phyloP scores from a whole-genome alignment of 1,140 invertebrate genomes.

The Diploscapter pachys region DNA sequence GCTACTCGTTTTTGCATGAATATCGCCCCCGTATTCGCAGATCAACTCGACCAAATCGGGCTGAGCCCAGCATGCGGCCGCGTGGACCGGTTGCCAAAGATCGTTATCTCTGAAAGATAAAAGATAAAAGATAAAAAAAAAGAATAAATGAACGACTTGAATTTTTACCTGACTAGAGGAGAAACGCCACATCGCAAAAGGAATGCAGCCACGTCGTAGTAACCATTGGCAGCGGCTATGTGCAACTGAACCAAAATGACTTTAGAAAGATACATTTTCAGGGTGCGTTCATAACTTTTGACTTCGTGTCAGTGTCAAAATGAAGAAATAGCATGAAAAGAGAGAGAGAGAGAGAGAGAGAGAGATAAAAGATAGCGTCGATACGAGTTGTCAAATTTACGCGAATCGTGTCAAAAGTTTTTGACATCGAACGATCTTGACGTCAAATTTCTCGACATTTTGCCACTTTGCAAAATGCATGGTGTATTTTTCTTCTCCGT shows the following conservation, averaged over 20 bases:
- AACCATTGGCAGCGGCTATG: slow-evolving; percentile 95
- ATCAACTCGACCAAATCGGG: slow-evolving; percentile 86
- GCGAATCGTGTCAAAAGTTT: no score
- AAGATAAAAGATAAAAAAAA: not conserved
- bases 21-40: slow-evolving; percentile 89
- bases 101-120: slow-evolving; percentile 65
- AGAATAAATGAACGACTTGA: no score
- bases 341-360: no score
- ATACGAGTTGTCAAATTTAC: no score
- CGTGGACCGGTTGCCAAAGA: slow-evolving; percentile 91
- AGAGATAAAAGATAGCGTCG: no score
- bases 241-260: slow-evolving; percentile 69
- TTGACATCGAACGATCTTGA: no score
- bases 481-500: no score
- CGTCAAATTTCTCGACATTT: no score
- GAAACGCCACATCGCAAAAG: slow-evolving; percentile 85
- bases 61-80: slow-evolving; percentile 97
- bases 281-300: no score
- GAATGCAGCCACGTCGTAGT: slow-evolving; percentile 87
- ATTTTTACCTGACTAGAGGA: slow-evolving; percentile 70
- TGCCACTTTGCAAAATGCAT: no score
- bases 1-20: slow-evolving; percentile 92
- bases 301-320: no score
- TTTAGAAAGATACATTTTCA: not conserved
- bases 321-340: no score